These are phyloP conservation scores for Aphelenchoides besseyi DNA, from an alignment of 1,140 invertebrate species.

Conservation along the genomic window DNA sequence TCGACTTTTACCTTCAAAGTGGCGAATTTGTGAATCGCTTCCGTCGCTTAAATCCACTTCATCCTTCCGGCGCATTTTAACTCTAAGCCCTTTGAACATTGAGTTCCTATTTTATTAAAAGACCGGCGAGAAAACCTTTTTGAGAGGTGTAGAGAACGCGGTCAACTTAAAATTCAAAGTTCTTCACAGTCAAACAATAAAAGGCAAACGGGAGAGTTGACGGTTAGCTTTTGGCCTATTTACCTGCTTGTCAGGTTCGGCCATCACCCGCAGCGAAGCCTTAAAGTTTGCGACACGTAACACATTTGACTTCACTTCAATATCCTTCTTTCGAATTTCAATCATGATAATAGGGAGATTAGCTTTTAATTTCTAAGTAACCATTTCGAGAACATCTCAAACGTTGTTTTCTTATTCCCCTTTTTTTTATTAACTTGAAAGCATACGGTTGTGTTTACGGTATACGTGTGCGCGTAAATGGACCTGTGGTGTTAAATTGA, in stretches of 20 bases:
- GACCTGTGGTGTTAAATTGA: background rate
- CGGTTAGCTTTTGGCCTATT: background rate
- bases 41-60: conserved; percentile 1
- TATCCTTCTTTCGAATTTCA: background rate
- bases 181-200: background rate
- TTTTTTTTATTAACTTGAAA: background rate
- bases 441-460: background rate
- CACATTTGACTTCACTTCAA: no score
- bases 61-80: conserved; percentile 3
- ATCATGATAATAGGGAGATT: background rate
- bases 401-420: background rate
- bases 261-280: background rate
- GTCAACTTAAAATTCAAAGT: background rate
- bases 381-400: background rate
- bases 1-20: background rate
- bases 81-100: background rate
- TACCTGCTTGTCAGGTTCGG: background rate
- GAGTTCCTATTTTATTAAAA: conserved; percentile 2
- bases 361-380: background rate
- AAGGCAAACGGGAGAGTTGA: background rate
- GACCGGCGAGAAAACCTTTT: background rate
- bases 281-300: background rate
- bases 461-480: background rate
- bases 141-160: background rate
- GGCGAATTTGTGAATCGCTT: background rate